A percentile compares a stretch with the other conserved stretches of the same genome.
These are phyloP conservation scores for Epirrhoe tristata DNA, from an alignment of 2,888 invertebrate species.

Conservation along the genomic window DNA sequence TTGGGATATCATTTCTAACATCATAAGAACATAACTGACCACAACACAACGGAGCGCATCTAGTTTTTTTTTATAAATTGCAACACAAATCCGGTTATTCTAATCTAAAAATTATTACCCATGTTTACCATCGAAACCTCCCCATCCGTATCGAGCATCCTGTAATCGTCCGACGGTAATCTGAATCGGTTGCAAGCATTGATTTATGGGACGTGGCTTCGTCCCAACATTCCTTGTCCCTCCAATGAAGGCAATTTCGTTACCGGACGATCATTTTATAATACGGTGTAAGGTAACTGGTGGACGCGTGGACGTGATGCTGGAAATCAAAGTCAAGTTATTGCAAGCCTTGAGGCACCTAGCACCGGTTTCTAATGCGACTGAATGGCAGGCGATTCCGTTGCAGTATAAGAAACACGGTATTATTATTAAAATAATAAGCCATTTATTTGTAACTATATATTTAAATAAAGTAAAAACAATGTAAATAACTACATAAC, in stretches of 20 bases:
- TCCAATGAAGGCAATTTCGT: constrained; percentile 75
- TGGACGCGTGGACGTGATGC: constrained; percentile 24
- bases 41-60: no score
- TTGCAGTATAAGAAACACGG: neutral
- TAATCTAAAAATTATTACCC: constrained; percentile 34
- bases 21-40: no score
- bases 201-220: constrained; percentile 76
- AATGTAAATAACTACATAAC: no score
- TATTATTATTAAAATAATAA: neutral
- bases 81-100: constrained; percentile 25
- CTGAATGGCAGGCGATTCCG: neutral
- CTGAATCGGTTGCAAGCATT: constrained; percentile 78
- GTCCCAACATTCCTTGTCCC: constrained; percentile 65
- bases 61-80: neutral
- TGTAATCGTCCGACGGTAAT: constrained; percentile 65
- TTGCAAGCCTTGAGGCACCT: neutral
- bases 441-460: no score
- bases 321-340: constrained; percentile 21
- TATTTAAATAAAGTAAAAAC: no score
- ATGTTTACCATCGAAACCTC: constrained; percentile 28
- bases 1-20: no score
- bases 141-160: constrained; percentile 41
- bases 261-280: constrained; percentile 49
- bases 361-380: constrained; percentile 10
- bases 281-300: constrained; percentile 28